Evolutionary conservation across 2,888 invertebrate species (phyloP).

Genomic region (Catonia carolina): DNA sequence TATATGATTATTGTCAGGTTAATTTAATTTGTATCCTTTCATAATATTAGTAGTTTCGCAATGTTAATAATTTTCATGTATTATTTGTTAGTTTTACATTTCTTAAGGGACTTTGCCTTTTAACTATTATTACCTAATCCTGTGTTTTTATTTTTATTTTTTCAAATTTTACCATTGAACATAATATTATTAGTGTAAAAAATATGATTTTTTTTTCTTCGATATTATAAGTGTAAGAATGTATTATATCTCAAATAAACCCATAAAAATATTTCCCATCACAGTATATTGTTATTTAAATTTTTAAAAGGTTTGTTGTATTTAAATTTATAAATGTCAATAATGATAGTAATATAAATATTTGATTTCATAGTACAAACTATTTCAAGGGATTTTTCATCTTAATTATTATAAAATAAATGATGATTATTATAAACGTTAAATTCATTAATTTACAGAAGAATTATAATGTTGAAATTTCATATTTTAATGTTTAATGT

Average conservation of each 20-base stretch:
- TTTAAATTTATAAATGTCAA: constrained; percentile 1
- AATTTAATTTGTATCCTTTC: neutral
- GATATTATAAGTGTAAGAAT: too few relatives aligned
- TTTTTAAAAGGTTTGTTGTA: neutral
- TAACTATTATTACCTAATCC: too few relatives aligned
- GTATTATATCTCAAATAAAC: too few relatives aligned
- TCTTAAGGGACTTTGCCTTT: neutral
- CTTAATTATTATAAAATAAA: neutral
- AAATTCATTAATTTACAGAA: neutral
- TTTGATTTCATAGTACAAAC: constrained; percentile 10
- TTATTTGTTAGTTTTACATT: constrained; percentile 8
- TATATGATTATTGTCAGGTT: neutral
- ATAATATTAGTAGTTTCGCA: neutral
- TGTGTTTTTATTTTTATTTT: neutral
- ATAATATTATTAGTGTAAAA: constrained; percentile 1
- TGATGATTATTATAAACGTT: too few relatives aligned
- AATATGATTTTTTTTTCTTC: neutral
- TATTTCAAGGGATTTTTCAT: constrained; percentile 9
- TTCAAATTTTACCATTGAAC: constrained; percentile 1
- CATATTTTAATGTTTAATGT: constrained; percentile 13
- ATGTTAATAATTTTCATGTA: neutral
- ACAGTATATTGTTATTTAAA: neutral
- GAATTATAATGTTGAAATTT: constrained; percentile 7
- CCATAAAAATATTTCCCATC: too few relatives aligned
- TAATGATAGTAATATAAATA: neutral